Evolutionary conservation across 2,797 vertebrate species (phyloP), one percentile per base, ranked within the genome.

Genomic region (Smutsia gigantea): DNA sequence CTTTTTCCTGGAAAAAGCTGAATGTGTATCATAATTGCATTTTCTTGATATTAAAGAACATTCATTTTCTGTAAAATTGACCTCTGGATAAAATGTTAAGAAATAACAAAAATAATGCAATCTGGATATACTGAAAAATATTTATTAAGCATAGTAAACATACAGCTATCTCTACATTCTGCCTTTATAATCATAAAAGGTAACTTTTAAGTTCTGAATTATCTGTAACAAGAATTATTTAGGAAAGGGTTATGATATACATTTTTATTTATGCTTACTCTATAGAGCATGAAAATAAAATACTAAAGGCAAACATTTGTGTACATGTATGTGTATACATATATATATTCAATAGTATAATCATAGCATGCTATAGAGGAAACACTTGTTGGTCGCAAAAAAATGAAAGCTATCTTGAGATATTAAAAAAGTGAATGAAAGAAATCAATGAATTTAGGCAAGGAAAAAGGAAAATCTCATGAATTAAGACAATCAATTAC

Each of bases 371-470:
- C 92, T 97, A 39, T 75, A 94, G 78, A 97, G 87, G 79, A 96
- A 98, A 98, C 95, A 97, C 87, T 96, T 98, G 96, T 96, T 97
- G 97, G 93, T 86, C 97, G 75, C 12, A n/a, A 97, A 89, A 97
- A 79, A 97, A 97, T 96, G 93, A 97, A 98, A 81, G 63, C 34
- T 90, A 11, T 75, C 94, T 97, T 95, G 90, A 96, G 90, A 96
- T 96, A 89, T 93, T 90, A 75, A 81, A 91, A 94, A 97, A 97
- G 68, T 95, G 77, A 98, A 96, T 96, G 10, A 97, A 97, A 98
- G 90, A 97, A 97, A 98, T 98, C 93, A 97, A 97, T 97, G 93
- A 96, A 88, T 93, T 98, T 95, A 97, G 86, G 97, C 69, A 94
- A 97, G 23, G 31, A 75, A 81, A 59, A 55, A 84, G 37, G 29